Evolutionary conservation across 1,140 invertebrate genomes (phyloP).

Genomic region (Brachionus manjavacas): DNA sequence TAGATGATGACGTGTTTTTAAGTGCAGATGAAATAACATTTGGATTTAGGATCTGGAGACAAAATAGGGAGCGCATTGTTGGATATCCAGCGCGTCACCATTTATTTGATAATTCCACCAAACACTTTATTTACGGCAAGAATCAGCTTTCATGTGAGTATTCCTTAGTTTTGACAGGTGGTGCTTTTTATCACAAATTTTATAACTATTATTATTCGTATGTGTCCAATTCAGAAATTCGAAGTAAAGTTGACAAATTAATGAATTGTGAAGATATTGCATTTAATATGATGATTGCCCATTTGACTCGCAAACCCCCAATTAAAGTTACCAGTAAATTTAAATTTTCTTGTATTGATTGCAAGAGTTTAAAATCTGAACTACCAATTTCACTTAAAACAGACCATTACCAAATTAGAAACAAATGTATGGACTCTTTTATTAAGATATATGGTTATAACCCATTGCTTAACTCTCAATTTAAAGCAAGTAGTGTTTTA

Average conservation of each 20-base stretch:
- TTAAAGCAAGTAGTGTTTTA: too few species aligned
- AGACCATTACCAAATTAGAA: too few species aligned
- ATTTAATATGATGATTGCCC: constrained; percentile 92
- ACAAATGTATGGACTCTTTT: too few species aligned
- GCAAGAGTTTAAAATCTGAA: too few species aligned
- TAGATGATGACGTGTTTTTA: constrained; percentile 95
- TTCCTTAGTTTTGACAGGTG: constrained; percentile 95
- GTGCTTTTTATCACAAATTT: constrained; percentile 94
- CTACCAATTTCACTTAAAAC: too few species aligned
- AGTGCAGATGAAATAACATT: constrained; percentile 97
- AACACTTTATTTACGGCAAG: constrained; percentile 59
- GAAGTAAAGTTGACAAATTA: constrained; percentile 93
- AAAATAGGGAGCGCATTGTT: constrained; percentile 88
- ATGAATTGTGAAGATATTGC: constrained; percentile 99
- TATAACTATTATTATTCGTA: constrained; percentile 90
- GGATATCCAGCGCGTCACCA: constrained; percentile 96
- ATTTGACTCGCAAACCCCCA: constrained; percentile 92
- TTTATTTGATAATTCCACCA: constrained; percentile 80
- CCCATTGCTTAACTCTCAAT: too few species aligned
- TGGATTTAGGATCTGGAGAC: constrained; percentile 95
- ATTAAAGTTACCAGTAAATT: constrained; percentile 70
- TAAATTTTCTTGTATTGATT: constrained; percentile 74
- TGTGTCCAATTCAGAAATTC: constrained; percentile 80
- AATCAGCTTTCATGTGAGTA: constrained; percentile 93
- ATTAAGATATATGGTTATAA: too few species aligned